Conservation (phyloP, 1,140 invertebrate species). For the Drosophila sulfurigaster region DNA sequence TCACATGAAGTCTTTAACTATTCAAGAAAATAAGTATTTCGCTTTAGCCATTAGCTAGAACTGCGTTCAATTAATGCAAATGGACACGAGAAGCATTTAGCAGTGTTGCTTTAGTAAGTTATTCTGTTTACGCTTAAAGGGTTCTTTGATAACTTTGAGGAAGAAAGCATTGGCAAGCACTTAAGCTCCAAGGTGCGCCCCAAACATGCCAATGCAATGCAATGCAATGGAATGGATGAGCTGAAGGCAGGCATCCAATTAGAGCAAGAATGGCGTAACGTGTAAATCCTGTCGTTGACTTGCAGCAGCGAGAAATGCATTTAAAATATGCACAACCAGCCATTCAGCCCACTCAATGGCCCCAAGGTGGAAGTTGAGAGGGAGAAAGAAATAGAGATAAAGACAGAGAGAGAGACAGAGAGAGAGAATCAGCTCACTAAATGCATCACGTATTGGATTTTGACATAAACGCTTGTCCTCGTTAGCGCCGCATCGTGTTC, state of each 20-base stretch:
- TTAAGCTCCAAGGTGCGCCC: constrained; percentile 22
- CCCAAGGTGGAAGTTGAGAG: not conserved
- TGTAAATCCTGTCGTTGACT: constrained; percentile 65
- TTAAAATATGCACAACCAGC: constrained; percentile 54
- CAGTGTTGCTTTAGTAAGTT: not conserved
- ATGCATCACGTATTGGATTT: constrained; percentile 83
- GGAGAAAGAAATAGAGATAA: constrained; percentile 13
- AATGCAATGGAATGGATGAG: constrained; percentile 7
- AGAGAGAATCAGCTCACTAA: constrained; percentile 52
- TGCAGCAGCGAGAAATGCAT: constrained; percentile 62
- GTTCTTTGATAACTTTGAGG: constrained; percentile 7
- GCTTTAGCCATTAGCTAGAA: not conserved
- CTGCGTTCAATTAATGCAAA: not conserved
- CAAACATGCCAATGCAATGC: constrained; percentile 16
- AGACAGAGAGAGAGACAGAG: constrained; percentile 9
- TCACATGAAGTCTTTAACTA: not conserved
- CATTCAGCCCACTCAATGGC: not conserved
- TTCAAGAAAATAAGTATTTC: not conserved
- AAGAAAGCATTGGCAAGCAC: constrained; percentile 37
- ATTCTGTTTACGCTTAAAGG: constrained; percentile 7
- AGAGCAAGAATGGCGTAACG: constrained; percentile 77
- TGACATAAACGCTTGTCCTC: constrained; percentile 83
- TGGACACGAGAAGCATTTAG: not conserved
- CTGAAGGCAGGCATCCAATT: constrained; percentile 72
- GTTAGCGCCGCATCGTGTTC: constrained; percentile 80